Evolutionary conservation across 1,140 invertebrate genomes (phyloP).

Genomic region (Ooceraea biroi): DNA sequence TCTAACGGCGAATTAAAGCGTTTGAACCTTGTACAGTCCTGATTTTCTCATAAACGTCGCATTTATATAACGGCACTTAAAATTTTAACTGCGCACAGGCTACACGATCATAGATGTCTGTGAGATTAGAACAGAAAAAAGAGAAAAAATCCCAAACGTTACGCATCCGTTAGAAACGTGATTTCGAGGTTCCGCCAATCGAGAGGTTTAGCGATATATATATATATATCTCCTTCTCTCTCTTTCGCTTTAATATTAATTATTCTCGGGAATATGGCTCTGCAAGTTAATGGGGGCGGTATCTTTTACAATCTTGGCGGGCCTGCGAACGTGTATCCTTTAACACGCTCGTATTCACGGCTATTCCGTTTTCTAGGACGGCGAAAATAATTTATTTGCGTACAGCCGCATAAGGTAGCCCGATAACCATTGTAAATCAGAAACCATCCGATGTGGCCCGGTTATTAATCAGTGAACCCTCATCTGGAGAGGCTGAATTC

Average conservation of each 20-base stretch:
- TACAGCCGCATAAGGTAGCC: conserved; percentile 17
- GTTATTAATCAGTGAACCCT: conserved; percentile 53
- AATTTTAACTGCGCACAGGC: background rate
- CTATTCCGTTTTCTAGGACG: conserved; percentile 38
- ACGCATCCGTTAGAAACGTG: conserved; percentile 22
- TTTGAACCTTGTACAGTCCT: background rate
- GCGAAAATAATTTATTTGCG: conserved; percentile 41
- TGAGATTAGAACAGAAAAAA: background rate
- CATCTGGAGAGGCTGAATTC: conserved; percentile 15
- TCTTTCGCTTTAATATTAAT: conserved; percentile 57
- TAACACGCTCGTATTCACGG: conserved; percentile 12
- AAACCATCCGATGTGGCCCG: conserved; percentile 5
- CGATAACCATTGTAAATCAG: conserved; percentile 34
- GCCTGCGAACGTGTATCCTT: conserved; percentile 1
- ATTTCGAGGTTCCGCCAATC: conserved; percentile 19
- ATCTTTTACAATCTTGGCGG: conserved; percentile 46
- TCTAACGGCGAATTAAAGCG: background rate
- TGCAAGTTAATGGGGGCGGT: conserved; percentile 37
- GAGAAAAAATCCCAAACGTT: background rate
- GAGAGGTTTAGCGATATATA: background rate
- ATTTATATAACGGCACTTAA: background rate
- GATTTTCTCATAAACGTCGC: background rate
- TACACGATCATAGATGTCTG: background rate
- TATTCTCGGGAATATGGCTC: conserved; percentile 42
- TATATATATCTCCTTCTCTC: too few species aligned